These are phyloP conservation scores for Forbesichthys agassizii DNA, from an alignment of 2,113 vertebrate genomes.

Conservation along the genomic window DNA sequence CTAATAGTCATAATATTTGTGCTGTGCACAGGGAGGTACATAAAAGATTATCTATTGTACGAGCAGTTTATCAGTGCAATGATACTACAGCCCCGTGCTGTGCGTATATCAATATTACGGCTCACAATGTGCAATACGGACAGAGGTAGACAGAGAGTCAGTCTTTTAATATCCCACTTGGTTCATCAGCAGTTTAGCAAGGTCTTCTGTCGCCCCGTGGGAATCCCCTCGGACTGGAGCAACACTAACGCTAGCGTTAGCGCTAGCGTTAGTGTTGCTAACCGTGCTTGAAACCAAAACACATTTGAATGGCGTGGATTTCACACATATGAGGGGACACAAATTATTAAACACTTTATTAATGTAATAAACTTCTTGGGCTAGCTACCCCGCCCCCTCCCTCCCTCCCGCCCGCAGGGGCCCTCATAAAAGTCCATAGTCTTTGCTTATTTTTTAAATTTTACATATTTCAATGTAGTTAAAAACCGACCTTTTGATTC, in stretches of 20 bases:
- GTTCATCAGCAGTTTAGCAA: constrained; percentile 72
- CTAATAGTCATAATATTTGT: constrained; percentile 86
- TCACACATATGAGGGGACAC: too few species aligned
- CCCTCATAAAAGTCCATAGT: too few species aligned
- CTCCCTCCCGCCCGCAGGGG: too few species aligned
- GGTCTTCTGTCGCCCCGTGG: constrained; percentile 56
- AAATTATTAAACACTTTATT: too few species aligned
- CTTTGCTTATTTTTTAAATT: too few species aligned
- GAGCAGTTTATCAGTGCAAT: constrained; percentile 80
- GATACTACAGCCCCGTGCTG: constrained; percentile 76
- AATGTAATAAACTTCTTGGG: too few species aligned
- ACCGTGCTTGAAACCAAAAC: too few species aligned
- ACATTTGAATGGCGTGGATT: too few species aligned
- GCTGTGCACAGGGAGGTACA: constrained; percentile 81
- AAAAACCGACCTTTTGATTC: too few species aligned
- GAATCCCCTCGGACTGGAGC: constrained; percentile 61
- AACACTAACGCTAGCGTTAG: constrained; percentile 18
- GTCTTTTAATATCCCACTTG: constrained; percentile 64
- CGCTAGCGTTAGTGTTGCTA: too few species aligned
- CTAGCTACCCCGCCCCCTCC: too few species aligned
- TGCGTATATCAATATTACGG: constrained; percentile 82
- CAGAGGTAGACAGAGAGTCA: constrained; percentile 58
- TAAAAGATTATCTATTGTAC: constrained; percentile 85
- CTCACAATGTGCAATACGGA: constrained; percentile 73
- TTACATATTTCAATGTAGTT: too few species aligned